phyloP scores from a whole-genome alignment of 23 tunicate species.

The Botrylloides violaceus region DNA sequence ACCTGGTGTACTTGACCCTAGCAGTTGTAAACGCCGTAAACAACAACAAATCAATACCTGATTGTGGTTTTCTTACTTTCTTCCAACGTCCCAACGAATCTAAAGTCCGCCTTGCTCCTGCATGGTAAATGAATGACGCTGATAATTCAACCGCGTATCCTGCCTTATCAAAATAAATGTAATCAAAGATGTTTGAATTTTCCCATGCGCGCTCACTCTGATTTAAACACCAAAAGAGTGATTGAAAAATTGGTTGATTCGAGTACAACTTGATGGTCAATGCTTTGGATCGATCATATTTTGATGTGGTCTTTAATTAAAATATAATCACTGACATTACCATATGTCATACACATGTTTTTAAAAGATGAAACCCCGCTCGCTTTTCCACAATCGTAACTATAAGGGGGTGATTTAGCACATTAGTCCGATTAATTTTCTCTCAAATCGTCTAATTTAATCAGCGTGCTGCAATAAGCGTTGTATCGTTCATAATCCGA shows the following conservation, averaged over 20 bases:
- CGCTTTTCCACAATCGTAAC: background rate
- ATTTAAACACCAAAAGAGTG: background rate
- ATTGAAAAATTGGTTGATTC: background rate
- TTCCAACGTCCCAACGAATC: too few species aligned
- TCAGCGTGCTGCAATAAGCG: background rate
- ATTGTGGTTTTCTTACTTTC: too few species aligned
- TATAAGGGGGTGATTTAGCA: constrained; percentile 1
- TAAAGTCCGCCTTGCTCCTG: too few species aligned
- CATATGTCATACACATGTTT: background rate
- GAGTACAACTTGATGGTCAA: background rate
- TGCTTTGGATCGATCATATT: background rate
- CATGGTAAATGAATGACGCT: too few species aligned
- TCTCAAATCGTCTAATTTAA: background rate
- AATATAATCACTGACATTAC: constrained; percentile 1
- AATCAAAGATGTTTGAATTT: too few species aligned
- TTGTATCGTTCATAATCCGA: constrained; percentile 1
- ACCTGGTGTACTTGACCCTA: too few species aligned
- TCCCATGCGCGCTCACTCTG: background rate
- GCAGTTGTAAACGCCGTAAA: too few species aligned
- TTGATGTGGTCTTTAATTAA: background rate
- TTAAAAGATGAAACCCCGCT: background rate
- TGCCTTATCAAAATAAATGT: too few species aligned
- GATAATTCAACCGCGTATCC: too few species aligned
- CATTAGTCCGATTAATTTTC: background rate
- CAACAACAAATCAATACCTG: too few species aligned